Base-by-base conservation (phyloP, 2,797 vertebrate species). In the Gastrophryne carolinensis region DNA sequence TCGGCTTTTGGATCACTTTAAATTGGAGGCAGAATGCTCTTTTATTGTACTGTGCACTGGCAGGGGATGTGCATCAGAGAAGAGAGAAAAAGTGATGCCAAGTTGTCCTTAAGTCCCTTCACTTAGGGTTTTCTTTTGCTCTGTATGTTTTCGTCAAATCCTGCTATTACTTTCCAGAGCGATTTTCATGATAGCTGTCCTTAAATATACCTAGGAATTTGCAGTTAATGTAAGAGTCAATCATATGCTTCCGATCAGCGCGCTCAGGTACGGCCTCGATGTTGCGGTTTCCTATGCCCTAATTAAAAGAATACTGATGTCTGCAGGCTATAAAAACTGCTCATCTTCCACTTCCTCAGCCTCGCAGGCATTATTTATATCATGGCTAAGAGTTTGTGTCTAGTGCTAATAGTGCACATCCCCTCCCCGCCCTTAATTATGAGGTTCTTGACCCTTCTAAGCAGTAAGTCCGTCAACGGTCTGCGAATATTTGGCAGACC, bases 381-480 rank as follows among this genome's bases (percentile, higher is more conserved):
- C 49, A 57, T 47, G 50, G n/a, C 12, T 8, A 34, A 69, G 71
- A 60, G 65, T 67, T 68, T 69, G 64, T 69, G 65, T 69, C 57
- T 63, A 47, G 21, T 54, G 49, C 73, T 69, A 71, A 77, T 44
- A 61, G n/a, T 39, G 63, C 44, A 27, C 60, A 57, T 32, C 60
- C 74, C 74, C 37, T 56, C 66, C 64, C 73, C 39, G 13, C 49
- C 71, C 58, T 52, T 80, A n/a, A 34, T 0, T 13, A 81, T 70
- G 79, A 81, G 79, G 68, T 78, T 52, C 65, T 1, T 11, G 7
- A 66, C 81, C 79, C 73, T 80, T 62, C 4, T 67, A 80, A 79
- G 81, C 83, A 83, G 84, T 85, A 84, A 82, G 82, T 82, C 50
- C 39, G 0, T 77, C 75, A 78, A 58, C 68, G 41, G 70, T 47